These are phyloP conservation scores for Melanotaenia boesemani DNA, from an alignment of 2,797 vertebrate species.

Conservation along the genomic window DNA sequence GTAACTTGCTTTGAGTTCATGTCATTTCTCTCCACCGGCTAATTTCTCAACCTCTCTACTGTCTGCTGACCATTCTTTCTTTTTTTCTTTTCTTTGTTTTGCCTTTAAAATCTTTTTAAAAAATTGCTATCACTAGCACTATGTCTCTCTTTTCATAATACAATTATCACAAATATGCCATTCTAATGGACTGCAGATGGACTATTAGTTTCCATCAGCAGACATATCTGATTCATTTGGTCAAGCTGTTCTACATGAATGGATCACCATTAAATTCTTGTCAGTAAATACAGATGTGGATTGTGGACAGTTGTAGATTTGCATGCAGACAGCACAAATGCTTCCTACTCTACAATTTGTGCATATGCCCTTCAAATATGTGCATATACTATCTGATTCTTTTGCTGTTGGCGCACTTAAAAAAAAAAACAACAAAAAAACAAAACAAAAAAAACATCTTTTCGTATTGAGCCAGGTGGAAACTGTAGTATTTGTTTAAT, in stretches of 20 bases:
- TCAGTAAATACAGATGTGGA: neutral
- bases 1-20: conserved; percentile 35
- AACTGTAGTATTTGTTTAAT: neutral
- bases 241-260: conserved; percentile 21
- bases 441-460: too few relatives aligned
- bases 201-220: conserved; percentile 21
- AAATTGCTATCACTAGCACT: conserved; percentile 39
- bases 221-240: conserved; percentile 9
- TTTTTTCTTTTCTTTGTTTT: neutral
- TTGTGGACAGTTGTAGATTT: neutral
- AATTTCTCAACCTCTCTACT: conserved; percentile 6
- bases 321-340: neutral
- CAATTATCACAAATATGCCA: neutral
- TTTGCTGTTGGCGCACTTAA: neutral
- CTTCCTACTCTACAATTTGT: neutral
- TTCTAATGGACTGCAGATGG: conserved; percentile 13
- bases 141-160: conserved; percentile 37
- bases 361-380: neutral
- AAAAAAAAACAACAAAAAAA: too few relatives aligned
- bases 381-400: neutral
- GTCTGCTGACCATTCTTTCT: conserved; percentile 6
- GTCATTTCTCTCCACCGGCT: conserved; percentile 13
- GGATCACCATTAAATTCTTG: conserved; percentile 5
- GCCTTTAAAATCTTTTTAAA: conserved; percentile 16
- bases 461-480: neutral